A percentile compares a stretch with the other conserved stretches of the same genome.
phyloP scores from a whole-genome alignment of 2,888 invertebrate species.

The Schizotus pectinicornis region DNA sequence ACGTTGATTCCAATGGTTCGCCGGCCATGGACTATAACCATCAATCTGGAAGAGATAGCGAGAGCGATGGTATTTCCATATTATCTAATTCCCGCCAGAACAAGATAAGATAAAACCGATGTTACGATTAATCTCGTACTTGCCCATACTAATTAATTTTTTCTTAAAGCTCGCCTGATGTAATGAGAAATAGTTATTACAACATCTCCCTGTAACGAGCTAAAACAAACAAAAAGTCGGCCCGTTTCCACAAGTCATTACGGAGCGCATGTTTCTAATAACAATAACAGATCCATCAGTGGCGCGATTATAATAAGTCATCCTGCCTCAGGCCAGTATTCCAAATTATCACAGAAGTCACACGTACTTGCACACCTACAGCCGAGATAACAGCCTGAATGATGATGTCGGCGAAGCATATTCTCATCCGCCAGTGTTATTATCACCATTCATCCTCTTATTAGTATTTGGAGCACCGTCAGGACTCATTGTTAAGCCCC shows the following conservation, averaged over 20 bases:
- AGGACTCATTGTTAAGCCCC: conserved; percentile 11
- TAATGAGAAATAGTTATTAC: conserved; percentile 2
- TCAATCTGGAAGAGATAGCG: neutral
- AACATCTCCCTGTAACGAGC: neutral
- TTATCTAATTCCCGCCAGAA: too few relatives aligned
- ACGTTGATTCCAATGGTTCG: too few relatives aligned
- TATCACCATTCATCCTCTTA: conserved; percentile 18
- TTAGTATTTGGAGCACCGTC: conserved; percentile 24
- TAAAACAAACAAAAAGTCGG: conserved; percentile 2
- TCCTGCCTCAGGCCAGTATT: conserved; percentile 5
- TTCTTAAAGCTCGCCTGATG: conserved; percentile 1
- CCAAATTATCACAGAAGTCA: conserved; percentile 1
- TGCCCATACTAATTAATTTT: conserved; percentile 1
- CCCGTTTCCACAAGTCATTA: conserved; percentile 8
- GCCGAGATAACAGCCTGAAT: conserved; percentile 13
- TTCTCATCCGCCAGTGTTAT: conserved; percentile 10
- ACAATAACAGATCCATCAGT: conserved; percentile 13
- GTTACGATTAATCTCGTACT: too few relatives aligned
- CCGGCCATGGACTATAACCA: too few relatives aligned
- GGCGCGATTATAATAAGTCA: conserved; percentile 3
- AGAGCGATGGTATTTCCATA: too few relatives aligned
- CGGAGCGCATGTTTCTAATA: conserved; percentile 4
- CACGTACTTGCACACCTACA: conserved; percentile 11
- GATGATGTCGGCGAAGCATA: conserved; percentile 7
- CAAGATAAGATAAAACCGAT: too few relatives aligned